These are phyloP conservation scores for Daboia siamensis DNA, from an alignment of 2,113 vertebrate genomes.

Conservation along the genomic window DNA sequence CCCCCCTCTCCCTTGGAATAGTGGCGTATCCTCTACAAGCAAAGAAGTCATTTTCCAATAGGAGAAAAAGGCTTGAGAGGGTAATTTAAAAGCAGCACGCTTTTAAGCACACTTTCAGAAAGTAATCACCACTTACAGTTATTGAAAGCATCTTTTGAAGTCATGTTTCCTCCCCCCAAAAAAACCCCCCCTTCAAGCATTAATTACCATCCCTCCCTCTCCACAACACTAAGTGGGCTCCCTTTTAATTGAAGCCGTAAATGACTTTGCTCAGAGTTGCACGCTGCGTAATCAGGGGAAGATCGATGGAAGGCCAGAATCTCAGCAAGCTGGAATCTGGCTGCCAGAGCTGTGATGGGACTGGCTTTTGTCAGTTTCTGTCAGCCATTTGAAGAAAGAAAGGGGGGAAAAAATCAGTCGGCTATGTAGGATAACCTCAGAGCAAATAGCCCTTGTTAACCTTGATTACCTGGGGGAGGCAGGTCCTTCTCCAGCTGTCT, in stretches of 20 bases:
- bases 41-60: neutral
- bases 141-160: neutral
- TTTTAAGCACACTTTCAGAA: neutral
- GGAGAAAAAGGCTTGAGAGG: neutral
- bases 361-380: neutral
- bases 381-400: neutral
- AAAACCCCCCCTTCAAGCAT: neutral
- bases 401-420: neutral
- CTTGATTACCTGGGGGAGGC: conserved; percentile 74
- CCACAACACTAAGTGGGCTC: neutral
- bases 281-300: neutral
- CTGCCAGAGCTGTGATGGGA: neutral
- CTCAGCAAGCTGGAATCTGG: neutral
- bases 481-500: conserved; percentile 71
- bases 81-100: neutral
- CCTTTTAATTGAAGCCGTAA: neutral
- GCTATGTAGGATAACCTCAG: conserved; percentile 12
- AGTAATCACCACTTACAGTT: neutral
- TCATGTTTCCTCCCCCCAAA: neutral
- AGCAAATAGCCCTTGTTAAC: conserved; percentile 73
- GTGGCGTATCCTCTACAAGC: neutral
- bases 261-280: neutral
- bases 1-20: neutral
- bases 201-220: neutral
- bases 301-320: neutral